Evolutionary conservation across 2,113 vertebrate genomes (phyloP), one percentile per base, ranked within the genome.

Genomic region (Tichodroma muraria): DNA sequence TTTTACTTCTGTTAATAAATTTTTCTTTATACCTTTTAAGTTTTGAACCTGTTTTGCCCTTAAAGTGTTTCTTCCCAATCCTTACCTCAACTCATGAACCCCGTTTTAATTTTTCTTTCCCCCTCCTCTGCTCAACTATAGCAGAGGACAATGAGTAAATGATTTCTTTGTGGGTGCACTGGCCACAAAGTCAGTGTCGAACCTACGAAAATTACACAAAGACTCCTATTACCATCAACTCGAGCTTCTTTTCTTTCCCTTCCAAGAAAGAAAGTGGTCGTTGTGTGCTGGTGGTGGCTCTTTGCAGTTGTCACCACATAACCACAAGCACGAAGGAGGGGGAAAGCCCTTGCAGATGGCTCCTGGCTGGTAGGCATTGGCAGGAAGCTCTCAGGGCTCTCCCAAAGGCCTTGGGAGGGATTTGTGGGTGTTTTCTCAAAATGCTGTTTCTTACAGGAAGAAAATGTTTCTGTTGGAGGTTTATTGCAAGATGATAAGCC

Each of bases 241-340:
- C 23, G 14, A 60, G 7, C 23, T 59, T 56, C 37, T 49, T 64
- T 37, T n/a, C 60, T 77, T 40, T 81, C 61, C 18, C 52, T 76
- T 65, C 18, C 15, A 44, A 75, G 61, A 73, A 65, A 60, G 24
- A 45, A 73, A 59, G 60, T 27, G 31, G 31, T 16, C 71, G 15
- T 9, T 71, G 17, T 11, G 13, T 85, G 53, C 44, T 42, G 57
- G 14, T 80, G 31, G 40, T 65, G 49, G 47, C 69, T 93, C 17
- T 86, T 44, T 44, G 27, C 6, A 18, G 30, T 2, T 0, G 1
- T 66, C 35, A 31, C 25, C 44, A 65, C 4, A 0, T 16, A 63
- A 59, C 56, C 6, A 5, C n/a, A 35, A 61, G 54, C 2, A 4
- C 0, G 0, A 53, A 66, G 45, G 38, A 17, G 1, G 3, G 27